Conservation (phyloP, 2,797 vertebrate species). For the Alca torda region DNA sequence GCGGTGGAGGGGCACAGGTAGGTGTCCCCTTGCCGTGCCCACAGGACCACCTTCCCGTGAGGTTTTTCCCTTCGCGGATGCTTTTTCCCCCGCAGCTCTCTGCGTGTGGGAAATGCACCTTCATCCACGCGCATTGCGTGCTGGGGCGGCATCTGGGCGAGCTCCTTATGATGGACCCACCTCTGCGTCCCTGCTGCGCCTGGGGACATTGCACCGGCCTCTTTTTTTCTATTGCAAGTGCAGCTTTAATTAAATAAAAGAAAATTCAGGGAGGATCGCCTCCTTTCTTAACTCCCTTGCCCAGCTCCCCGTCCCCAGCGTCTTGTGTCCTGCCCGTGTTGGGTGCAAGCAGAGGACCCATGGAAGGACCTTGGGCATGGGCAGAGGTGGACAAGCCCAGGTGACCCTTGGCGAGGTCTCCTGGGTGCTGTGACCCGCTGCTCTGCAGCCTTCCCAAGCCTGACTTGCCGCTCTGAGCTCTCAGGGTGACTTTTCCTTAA, state of each 20-base stretch:
- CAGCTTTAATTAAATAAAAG: neutral
- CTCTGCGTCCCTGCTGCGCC: neutral
- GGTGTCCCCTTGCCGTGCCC: accelerated
- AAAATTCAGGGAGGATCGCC: neutral
- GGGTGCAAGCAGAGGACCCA: neutral
- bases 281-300: neutral
- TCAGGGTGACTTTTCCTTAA: neutral
- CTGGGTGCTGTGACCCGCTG: neutral
- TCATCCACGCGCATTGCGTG: accelerated
- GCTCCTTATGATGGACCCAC: accelerated
- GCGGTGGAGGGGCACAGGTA: neutral
- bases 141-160: accelerated
- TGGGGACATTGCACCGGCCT: accelerated
- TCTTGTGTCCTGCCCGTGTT: too few species aligned
- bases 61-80: neutral
- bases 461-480: accelerated
- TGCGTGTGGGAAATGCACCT: neutral
- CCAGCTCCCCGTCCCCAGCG: accelerated
- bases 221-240: neutral
- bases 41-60: accelerated
- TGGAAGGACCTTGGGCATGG: accelerated
- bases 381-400: neutral
- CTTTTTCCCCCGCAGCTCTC: neutral
- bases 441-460: too few species aligned
- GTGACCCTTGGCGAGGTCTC: neutral